Evolutionary conservation across 2,113 vertebrate genomes (phyloP).

Genomic region (Bubo scandiacus): DNA sequence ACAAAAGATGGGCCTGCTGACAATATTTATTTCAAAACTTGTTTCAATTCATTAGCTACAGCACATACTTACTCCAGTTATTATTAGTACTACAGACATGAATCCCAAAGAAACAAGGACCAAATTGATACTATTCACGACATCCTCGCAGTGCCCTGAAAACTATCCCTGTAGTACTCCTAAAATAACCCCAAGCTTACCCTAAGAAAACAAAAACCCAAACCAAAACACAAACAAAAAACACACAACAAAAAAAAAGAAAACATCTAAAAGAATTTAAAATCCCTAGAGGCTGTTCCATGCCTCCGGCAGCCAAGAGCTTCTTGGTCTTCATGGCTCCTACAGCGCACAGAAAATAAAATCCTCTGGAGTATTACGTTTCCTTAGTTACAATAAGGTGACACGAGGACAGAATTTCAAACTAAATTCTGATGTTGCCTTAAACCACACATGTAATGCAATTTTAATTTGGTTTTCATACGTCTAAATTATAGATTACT

Average conservation of each 20-base stretch:
- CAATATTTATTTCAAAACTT: background rate
- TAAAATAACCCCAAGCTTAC: background rate
- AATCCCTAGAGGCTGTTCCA: background rate
- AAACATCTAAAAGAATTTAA: background rate
- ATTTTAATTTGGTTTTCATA: constrained; percentile 54
- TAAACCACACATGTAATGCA: constrained; percentile 51
- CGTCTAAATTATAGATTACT: constrained; percentile 57
- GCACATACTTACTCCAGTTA: background rate
- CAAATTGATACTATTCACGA: background rate
- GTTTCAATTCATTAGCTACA: background rate
- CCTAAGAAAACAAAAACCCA: background rate
- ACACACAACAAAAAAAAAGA: background rate
- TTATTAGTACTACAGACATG: background rate
- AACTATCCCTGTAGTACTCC: background rate
- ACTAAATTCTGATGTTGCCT: constrained; percentile 20
- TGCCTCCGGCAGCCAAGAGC: background rate
- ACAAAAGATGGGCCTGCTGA: background rate
- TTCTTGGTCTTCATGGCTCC: background rate
- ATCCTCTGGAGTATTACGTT: background rate
- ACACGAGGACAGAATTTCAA: constrained; percentile 47
- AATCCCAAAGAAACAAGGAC: background rate
- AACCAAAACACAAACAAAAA: background rate
- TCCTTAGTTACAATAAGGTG: constrained; percentile 49
- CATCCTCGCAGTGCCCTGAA: background rate
- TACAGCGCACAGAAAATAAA: background rate